These are phyloP conservation scores for Muraenolepis orangiensis DNA, from an alignment of 2,797 vertebrate genomes.

Conservation along the genomic window DNA sequence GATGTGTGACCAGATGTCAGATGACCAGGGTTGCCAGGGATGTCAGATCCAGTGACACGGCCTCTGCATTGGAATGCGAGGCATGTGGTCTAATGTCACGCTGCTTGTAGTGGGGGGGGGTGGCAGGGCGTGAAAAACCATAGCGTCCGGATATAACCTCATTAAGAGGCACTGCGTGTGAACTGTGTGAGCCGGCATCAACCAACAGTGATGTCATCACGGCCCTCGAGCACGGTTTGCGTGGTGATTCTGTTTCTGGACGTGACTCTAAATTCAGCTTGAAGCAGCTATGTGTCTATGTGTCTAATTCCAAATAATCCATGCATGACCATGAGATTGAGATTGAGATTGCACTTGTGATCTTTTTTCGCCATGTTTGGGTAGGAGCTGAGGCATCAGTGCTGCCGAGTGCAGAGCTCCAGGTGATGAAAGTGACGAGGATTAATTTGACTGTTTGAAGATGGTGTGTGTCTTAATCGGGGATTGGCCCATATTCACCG, in stretches of 20 bases:
- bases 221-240: neutral
- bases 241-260: too few relatives aligned
- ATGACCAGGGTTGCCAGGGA: conserved; percentile 26
- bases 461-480: conserved; percentile 54
- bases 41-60: conserved; percentile 26
- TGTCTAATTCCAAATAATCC: neutral
- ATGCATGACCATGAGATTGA: conserved; percentile 13
- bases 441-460: conserved; percentile 51
- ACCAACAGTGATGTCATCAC: neutral
- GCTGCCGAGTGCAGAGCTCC: conserved; percentile 25
- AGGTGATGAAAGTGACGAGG: conserved; percentile 67
- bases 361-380: conserved; percentile 29
- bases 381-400: neutral
- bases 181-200: neutral
- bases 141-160: neutral
- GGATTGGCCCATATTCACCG: conserved; percentile 67
- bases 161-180: neutral
- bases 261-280: neutral
- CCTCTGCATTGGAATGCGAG: conserved; percentile 36
- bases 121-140: neutral
- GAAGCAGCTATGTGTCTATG: neutral
- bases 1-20: conserved; percentile 51
- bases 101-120: conserved; percentile 2
- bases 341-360: neutral
- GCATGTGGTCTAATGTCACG: conserved; percentile 24